A percentile compares a stretch with the other conserved stretches of the same genome.
Conservation (phyloP, 2,888 invertebrate genomes). For the Panzeria rudis region DNA sequence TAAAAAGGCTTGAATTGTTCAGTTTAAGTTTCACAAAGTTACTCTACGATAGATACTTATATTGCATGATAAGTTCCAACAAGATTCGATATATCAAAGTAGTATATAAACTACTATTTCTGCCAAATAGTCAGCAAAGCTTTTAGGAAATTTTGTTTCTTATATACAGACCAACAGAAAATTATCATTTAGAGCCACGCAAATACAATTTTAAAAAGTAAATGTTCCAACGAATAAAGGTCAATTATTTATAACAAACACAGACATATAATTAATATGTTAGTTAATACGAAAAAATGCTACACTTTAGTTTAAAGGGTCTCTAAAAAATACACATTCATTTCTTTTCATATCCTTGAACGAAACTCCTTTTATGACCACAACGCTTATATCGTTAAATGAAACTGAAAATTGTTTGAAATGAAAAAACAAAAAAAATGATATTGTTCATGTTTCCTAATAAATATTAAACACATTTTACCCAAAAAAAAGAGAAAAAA, state of each 20-base stretch:
- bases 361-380: not conserved
- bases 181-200: not conserved
- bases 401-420: constrained; percentile 34
- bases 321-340: not conserved
- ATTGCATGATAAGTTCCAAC: no score
- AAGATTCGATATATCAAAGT: no score
- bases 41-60: no score
- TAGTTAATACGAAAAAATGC: not conserved
- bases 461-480: constrained; percentile 27
- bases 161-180: no score
- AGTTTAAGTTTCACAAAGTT: no score
- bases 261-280: constrained; percentile 1
- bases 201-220: no score
- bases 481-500: constrained; percentile 16
- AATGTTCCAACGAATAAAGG: not conserved
- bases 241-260: not conserved
- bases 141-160: no score
- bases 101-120: no score
- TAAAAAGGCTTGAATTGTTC: no score
- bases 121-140: no score
- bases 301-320: constrained; percentile 2
- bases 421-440: constrained; percentile 33
- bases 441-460: constrained; percentile 61
- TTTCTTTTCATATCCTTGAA: not conserved
- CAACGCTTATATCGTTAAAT: constrained; percentile 27